phyloP scores from a whole-genome alignment of 2,888 invertebrate species.

The Cyrtodaria siliqua region DNA sequence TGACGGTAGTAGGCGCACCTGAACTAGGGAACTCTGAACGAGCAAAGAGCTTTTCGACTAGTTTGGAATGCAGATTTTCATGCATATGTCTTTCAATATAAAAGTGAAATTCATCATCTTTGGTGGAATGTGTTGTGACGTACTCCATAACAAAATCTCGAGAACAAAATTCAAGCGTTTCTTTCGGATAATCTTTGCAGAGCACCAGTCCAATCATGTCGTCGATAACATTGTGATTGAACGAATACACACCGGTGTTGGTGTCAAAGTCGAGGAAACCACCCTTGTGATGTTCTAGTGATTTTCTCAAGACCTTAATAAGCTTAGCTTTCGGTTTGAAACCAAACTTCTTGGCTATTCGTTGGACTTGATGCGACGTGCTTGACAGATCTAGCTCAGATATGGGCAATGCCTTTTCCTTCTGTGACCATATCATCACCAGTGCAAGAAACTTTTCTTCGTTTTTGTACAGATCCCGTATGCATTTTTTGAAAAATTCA shows the following conservation, averaged over 20 bases:
- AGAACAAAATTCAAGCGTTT: slow-evolving; percentile 22
- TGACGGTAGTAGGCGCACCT: no score
- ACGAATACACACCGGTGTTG: slow-evolving; percentile 20
- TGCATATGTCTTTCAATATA: slow-evolving; percentile 14
- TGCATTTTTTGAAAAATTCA: slow-evolving; percentile 40
- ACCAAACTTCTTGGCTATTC: slow-evolving; percentile 20
- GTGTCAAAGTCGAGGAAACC: slow-evolving; percentile 22
- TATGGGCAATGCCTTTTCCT: neutral
- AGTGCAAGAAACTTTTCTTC: slow-evolving; percentile 43
- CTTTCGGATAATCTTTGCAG: slow-evolving; percentile 32
- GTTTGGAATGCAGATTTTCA: neutral
- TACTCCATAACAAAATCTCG: slow-evolving; percentile 37
- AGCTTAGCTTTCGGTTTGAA: slow-evolving; percentile 19
- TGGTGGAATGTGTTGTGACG: slow-evolving; percentile 13
- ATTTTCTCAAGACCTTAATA: slow-evolving; percentile 16
- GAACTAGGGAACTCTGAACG: neutral
- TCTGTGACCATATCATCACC: slow-evolving; percentile 33
- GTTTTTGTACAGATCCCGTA: slow-evolving; percentile 27
- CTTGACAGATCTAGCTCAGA: slow-evolving; percentile 5
- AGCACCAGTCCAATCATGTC: slow-evolving; percentile 51
- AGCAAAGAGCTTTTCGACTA: neutral
- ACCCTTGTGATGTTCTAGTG: slow-evolving; percentile 26
- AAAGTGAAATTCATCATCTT: slow-evolving; percentile 19
- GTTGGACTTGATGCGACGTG: slow-evolving; percentile 6
- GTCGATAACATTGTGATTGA: slow-evolving; percentile 39